A percentile compares a stretch with the other conserved stretches of the same genome.
Conservation (phyloP, 1,140 invertebrate genomes). For the Tribolium madens region DNA sequence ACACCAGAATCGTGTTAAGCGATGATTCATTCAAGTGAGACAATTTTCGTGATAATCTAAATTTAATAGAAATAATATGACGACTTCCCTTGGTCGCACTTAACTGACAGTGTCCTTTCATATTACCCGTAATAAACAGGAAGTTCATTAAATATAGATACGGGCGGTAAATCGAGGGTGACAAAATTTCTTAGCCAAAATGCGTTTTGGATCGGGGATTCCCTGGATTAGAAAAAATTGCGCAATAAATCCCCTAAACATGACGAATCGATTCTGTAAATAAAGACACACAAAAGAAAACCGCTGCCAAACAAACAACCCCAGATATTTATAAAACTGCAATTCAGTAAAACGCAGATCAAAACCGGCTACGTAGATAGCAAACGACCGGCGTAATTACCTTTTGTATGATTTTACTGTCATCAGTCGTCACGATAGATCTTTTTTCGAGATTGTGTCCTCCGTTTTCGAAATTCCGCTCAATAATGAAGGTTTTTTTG, state of each 20-base stretch:
- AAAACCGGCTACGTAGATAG: neutral
- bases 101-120: neutral
- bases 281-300: neutral
- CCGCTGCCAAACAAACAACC: neutral
- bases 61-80: neutral
- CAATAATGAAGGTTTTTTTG: constrained; percentile 4
- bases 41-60: neutral
- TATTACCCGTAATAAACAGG: neutral
- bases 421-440: neutral
- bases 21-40: neutral
- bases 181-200: neutral
- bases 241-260: neutral
- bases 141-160: neutral
- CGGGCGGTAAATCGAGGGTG: neutral
- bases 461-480: constrained; percentile 14
- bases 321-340: neutral
- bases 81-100: neutral
- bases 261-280: neutral
- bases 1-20: too few relatives aligned
- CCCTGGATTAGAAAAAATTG: neutral
- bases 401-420: constrained; percentile 25
- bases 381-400: constrained; percentile 25
- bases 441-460: constrained; percentile 13
- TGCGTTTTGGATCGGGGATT: too few relatives aligned
- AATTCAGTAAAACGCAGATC: too few relatives aligned